Percentiles rank a stretch among this genome's conserved stretches.
Conservation (phyloP, 2,888 invertebrate species). For the Aporophyla lueneburgensis region DNA sequence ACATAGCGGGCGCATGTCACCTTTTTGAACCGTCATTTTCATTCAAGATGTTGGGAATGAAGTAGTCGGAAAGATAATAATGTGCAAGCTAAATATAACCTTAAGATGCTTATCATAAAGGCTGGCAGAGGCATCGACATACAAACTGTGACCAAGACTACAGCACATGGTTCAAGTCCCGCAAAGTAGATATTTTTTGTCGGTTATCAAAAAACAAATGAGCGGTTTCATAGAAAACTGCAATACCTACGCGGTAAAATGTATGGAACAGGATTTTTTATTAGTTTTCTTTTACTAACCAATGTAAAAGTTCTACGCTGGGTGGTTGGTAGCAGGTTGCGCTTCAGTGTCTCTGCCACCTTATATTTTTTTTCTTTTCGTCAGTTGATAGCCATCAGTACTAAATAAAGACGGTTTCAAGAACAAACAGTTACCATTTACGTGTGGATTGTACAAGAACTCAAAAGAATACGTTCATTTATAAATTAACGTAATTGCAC, state of each 20-base stretch:
- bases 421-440: background rate
- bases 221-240: too few relatives aligned
- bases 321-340: too few relatives aligned
- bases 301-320: too few relatives aligned
- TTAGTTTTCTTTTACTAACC: too few relatives aligned
- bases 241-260: too few relatives aligned
- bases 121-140: too few relatives aligned
- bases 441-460: background rate
- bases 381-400: background rate
- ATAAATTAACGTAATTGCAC: slow-evolving; percentile 37
- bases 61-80: background rate
- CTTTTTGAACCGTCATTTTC: background rate
- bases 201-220: too few relatives aligned
- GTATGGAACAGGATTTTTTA: too few relatives aligned
- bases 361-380: background rate
- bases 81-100: background rate
- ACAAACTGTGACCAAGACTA: too few relatives aligned
- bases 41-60: background rate
- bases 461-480: slow-evolving; percentile 5
- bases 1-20: background rate
- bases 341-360: too few relatives aligned
- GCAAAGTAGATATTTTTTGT: too few relatives aligned
- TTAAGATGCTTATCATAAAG: background rate
- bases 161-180: too few relatives aligned
- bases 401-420: background rate